A percentile compares a stretch with the other conserved stretches of the same genome.
phyloP scores from a whole-genome alignment of 2,888 invertebrate species.

The Drosophila aldrichi region DNA sequence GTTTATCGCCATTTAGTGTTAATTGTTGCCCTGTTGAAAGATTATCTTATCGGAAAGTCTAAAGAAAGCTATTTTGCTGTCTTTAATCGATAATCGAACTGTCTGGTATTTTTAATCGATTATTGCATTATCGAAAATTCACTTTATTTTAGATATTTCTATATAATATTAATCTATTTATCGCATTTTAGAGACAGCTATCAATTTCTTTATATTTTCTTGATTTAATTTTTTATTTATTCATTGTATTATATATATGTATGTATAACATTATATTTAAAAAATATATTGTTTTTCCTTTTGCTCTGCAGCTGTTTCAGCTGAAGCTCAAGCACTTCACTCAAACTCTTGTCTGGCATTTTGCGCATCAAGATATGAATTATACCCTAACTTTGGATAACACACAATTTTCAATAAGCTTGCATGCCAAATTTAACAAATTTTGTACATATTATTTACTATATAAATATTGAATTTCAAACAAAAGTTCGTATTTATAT shows the following conservation, averaged over 20 bases:
- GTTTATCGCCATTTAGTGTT: background rate
- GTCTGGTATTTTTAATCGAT: background rate
- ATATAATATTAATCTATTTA: too few species aligned
- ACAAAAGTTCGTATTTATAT: background rate
- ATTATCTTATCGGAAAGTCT: background rate
- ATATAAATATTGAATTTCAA: background rate
- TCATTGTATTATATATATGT: too few species aligned
- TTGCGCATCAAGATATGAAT: background rate
- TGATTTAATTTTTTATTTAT: background rate
- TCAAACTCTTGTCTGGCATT: too few species aligned
- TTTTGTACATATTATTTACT: background rate
- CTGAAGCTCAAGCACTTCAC: slow-evolving; percentile 3
- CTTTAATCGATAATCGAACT: background rate
- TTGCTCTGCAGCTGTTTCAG: background rate
- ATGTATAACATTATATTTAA: too few species aligned
- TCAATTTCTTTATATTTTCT: too few species aligned
- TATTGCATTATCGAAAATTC: background rate
- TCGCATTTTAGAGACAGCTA: too few species aligned
- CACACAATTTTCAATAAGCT: background rate
- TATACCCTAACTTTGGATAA: background rate
- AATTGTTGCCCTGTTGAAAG: background rate
- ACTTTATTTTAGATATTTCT: background rate
- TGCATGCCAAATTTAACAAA: background rate
- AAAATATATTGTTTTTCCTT: too few species aligned
- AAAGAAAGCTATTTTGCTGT: too few species aligned